These are phyloP conservation scores for Gobionotothen gibberifrons DNA, from an alignment of 2,797 vertebrate species.

Conservation along the genomic window DNA sequence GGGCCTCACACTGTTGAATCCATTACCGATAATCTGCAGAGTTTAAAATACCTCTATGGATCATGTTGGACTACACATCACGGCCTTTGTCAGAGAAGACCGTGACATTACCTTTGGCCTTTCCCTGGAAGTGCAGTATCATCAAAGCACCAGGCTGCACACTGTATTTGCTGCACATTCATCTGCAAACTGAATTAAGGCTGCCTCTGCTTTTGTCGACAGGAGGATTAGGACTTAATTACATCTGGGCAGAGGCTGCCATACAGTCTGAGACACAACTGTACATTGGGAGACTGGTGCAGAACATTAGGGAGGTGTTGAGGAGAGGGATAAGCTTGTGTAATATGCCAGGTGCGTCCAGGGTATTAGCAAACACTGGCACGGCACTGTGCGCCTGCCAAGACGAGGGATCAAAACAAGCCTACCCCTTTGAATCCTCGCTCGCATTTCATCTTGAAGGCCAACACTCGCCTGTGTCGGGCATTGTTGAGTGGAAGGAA, in stretches of 20 bases:
- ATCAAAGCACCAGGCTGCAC: constrained; percentile 36
- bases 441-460: constrained; percentile 58
- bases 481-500: constrained; percentile 30
- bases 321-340: constrained; percentile 72
- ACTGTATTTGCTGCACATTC: constrained; percentile 46
- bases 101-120: constrained; percentile 48
- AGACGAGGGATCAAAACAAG: constrained; percentile 65
- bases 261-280: constrained; percentile 46
- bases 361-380: constrained; percentile 71
- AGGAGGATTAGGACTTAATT: constrained; percentile 74
- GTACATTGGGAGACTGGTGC: constrained; percentile 39
- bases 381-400: constrained; percentile 64
- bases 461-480: constrained; percentile 30
- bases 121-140: constrained; percentile 33
- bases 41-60: constrained; percentile 33
- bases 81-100: constrained; percentile 27
- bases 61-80: constrained; percentile 16
- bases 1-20: constrained; percentile 21
- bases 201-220: constrained; percentile 62
- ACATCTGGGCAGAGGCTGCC: constrained; percentile 57
- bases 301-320: constrained; percentile 71
- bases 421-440: constrained; percentile 29
- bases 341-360: constrained; percentile 76
- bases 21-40: constrained; percentile 15
- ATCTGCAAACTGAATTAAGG: constrained; percentile 55